These are phyloP conservation scores for Dendrolimus houi DNA, from an alignment of 2,888 invertebrate species.

Conservation along the genomic window DNA sequence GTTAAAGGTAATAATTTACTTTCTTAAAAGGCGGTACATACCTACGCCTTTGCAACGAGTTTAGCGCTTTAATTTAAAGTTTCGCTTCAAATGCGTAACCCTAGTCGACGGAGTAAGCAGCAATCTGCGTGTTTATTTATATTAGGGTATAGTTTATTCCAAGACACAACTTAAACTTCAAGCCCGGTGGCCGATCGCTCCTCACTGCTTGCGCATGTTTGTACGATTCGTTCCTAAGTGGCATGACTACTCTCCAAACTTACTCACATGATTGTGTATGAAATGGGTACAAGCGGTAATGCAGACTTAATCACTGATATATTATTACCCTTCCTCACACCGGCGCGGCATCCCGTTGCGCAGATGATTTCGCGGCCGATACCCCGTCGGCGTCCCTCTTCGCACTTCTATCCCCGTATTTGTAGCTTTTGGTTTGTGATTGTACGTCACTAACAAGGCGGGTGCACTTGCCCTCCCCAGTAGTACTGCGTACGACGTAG, in stretches of 20 bases:
- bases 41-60: conserved; percentile 25
- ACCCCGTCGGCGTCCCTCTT: conserved; percentile 49
- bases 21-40: conserved; percentile 28
- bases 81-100: conserved; percentile 31
- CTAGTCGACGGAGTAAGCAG: conserved; percentile 20
- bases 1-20: conserved; percentile 40
- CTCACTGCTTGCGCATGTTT: conserved; percentile 67
- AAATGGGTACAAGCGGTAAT: conserved; percentile 61
- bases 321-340: conserved; percentile 46
- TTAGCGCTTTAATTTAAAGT: conserved; percentile 44
- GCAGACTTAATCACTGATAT: conserved; percentile 56
- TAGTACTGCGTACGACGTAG: conserved; percentile 2
- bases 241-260: conserved; percentile 63
- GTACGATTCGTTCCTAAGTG: conserved; percentile 57
- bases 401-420: conserved; percentile 40
- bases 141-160: conserved; percentile 19
- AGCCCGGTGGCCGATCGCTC: conserved; percentile 65
- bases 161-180: conserved; percentile 60
- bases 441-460: conserved; percentile 10
- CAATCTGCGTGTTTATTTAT: conserved; percentile 16
- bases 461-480: conserved; percentile 8
- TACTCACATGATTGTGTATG: conserved; percentile 52
- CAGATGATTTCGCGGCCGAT: conserved; percentile 51
- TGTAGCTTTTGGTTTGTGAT: conserved; percentile 21
- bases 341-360: conserved; percentile 9